Percentiles rank a stretch among this genome's conserved stretches.
These are phyloP conservation scores for Pocota personata DNA, from an alignment of 2,888 invertebrate genomes.

Conservation along the genomic window DNA sequence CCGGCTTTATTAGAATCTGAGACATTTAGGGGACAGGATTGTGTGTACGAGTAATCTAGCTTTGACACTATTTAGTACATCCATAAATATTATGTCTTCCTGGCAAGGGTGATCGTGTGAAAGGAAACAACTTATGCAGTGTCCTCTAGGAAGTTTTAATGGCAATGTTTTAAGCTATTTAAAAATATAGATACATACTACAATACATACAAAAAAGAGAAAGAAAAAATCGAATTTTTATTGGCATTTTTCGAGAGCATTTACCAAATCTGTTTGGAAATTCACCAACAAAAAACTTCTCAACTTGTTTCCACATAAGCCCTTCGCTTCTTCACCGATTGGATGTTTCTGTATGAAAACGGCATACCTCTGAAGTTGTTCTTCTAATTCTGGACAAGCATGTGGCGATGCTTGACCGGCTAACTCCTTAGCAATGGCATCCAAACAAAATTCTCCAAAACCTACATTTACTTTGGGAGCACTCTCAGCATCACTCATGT, in stretches of 20 bases:
- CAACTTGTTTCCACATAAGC: constrained; percentile 63
- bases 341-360: constrained; percentile 74
- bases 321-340: constrained; percentile 23
- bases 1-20: too few species aligned
- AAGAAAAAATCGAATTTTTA: neutral
- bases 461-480: constrained; percentile 9
- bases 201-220: too few species aligned
- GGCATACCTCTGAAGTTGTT: constrained; percentile 77
- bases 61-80: too few species aligned
- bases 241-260: neutral
- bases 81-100: too few species aligned
- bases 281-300: constrained; percentile 78
- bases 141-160: too few species aligned
- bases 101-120: too few species aligned
- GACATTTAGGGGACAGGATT: too few species aligned
- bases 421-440: constrained; percentile 77
- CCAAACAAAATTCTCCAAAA: constrained; percentile 59
- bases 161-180: too few species aligned
- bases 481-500: neutral
- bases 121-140: too few species aligned
- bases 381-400: constrained; percentile 76
- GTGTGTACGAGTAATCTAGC: too few species aligned
- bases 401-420: constrained; percentile 75
- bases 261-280: constrained; percentile 78
- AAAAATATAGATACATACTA: neutral